Percentiles rank a stretch among this genome's conserved stretches.
Evolutionary conservation across 2,113 vertebrate genomes (phyloP).

Genomic region (Pandion haliaetus): DNA sequence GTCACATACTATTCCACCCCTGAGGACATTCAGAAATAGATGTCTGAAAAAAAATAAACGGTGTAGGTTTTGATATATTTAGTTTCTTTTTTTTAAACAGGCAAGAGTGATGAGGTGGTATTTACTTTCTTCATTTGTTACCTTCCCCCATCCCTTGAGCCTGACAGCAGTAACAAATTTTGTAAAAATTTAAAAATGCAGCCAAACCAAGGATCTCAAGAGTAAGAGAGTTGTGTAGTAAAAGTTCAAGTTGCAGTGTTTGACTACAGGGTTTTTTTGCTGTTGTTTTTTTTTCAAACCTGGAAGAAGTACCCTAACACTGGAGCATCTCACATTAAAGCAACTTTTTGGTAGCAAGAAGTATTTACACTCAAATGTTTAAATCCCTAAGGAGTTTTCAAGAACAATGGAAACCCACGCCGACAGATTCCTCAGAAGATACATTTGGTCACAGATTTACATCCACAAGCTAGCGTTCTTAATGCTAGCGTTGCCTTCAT

Average conservation of each 20-base stretch:
- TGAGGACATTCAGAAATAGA: not conserved
- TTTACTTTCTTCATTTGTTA: not conserved
- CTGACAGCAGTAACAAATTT: not conserved
- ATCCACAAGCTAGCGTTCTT: not conserved
- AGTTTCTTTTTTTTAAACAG: not conserved
- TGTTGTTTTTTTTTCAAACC: not conserved
- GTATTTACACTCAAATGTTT: not conserved
- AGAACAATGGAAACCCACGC: not conserved
- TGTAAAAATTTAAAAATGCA: not conserved
- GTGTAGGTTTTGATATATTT: not conserved
- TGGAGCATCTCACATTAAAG: not conserved
- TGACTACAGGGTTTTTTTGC: not conserved
- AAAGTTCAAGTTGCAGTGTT: not conserved
- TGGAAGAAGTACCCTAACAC: not conserved
- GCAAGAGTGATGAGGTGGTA: not conserved
- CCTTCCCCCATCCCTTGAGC: not conserved
- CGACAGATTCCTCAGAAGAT: not conserved
- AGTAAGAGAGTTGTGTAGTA: not conserved
- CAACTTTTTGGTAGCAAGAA: not conserved
- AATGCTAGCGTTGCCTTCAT: not conserved
- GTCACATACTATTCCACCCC: not conserved
- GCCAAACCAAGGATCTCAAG: not conserved
- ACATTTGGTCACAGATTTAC: not conserved
- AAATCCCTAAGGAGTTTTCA: not conserved
- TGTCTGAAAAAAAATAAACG: not conserved